A percentile compares a stretch with the other conserved stretches of the same genome.
Conservation (phyloP, 1,140 invertebrate genomes). For the Sarcophaga peregrina region DNA sequence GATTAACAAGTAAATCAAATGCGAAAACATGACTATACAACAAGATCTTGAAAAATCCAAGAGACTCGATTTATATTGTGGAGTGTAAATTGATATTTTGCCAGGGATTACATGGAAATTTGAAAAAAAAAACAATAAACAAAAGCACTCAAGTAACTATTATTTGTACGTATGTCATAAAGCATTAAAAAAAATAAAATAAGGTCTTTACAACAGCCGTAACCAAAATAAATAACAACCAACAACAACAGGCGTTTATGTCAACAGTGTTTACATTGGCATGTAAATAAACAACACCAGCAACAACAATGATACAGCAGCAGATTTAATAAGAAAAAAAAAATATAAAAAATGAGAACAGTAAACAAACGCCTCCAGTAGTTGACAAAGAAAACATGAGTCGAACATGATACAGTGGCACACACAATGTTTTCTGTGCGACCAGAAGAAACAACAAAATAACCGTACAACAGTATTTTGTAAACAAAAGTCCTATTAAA, state of each 20-base stretch:
- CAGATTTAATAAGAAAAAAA: background rate
- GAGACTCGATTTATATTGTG: background rate
- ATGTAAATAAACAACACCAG: conserved; percentile 33
- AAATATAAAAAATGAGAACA: too few species aligned
- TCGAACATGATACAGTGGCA: too few species aligned
- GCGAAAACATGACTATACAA: conserved; percentile 6
- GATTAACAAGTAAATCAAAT: background rate
- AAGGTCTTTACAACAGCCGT: background rate
- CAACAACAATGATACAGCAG: background rate
- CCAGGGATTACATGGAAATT: background rate
- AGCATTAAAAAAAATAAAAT: background rate
- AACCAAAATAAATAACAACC: background rate
- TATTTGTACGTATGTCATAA: background rate
- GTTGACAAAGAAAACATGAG: too few species aligned
- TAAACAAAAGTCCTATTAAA: too few species aligned
- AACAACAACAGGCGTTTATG: conserved; percentile 29
- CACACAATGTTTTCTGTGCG: too few species aligned
- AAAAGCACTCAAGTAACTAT: background rate
- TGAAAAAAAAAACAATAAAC: background rate
- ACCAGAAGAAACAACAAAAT: too few species aligned
- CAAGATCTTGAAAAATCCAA: conserved; percentile 32
- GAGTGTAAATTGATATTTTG: background rate
- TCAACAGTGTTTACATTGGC: conserved; percentile 33
- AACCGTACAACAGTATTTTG: too few species aligned
- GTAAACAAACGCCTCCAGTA: too few species aligned